These are phyloP conservation scores for Drosophila kepulauana DNA, from an alignment of 1,140 invertebrate genomes.

Conservation along the genomic window DNA sequence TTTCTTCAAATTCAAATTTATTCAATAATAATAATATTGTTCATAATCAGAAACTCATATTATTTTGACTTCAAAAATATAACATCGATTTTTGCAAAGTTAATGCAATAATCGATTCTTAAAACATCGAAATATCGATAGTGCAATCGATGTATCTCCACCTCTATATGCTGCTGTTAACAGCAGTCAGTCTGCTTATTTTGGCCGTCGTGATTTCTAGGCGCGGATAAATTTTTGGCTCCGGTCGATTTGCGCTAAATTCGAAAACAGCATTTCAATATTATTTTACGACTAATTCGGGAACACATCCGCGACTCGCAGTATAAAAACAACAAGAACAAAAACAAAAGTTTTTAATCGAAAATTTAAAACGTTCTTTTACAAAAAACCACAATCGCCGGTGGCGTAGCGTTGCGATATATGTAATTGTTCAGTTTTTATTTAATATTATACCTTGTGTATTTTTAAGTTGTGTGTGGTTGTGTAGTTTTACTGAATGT, in stretches of 20 bases:
- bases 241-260: slow-evolving; percentile 42
- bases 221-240: slow-evolving; percentile 43
- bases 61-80: too few species aligned
- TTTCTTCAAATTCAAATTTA: too few species aligned
- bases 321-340: slow-evolving; percentile 34
- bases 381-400: slow-evolving; percentile 17
- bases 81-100: too few species aligned
- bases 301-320: slow-evolving; percentile 11
- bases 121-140: too few species aligned
- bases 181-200: slow-evolving; percentile 47
- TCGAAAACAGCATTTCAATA: slow-evolving; percentile 46
- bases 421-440: slow-evolving; percentile 60
- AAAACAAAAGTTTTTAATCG: slow-evolving; percentile 1
- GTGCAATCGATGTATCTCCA: too few species aligned
- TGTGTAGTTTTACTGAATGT: slow-evolving; percentile 23
- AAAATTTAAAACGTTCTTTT: slow-evolving; percentile 26
- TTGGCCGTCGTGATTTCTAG: slow-evolving; percentile 55
- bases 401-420: slow-evolving; percentile 51
- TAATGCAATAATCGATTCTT: too few species aligned
- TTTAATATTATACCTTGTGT: slow-evolving; percentile 14
- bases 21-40: too few species aligned
- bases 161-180: slow-evolving; percentile 23
- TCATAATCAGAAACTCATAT: too few species aligned
- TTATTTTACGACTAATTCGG: slow-evolving; percentile 45
- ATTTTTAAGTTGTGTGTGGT: slow-evolving; percentile 23